phyloP scores from a whole-genome alignment of 2,113 vertebrate species.

The Lepus timidus region DNA sequence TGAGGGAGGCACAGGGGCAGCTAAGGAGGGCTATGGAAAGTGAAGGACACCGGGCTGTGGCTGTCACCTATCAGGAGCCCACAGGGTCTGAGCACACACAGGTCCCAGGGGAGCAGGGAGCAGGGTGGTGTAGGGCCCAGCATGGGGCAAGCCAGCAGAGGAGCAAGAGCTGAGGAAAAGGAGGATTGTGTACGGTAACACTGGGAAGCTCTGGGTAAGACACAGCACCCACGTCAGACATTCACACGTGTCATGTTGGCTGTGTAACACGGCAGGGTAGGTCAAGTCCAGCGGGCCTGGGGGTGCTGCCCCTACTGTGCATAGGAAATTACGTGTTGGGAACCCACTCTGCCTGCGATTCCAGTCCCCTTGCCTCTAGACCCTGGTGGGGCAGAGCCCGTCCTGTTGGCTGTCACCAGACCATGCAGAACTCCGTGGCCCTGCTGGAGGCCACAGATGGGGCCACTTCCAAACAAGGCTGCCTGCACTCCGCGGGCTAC shows the following conservation, averaged over 20 bases:
- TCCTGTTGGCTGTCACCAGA: not conserved
- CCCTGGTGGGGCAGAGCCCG: rapidly evolving
- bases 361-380: not conserved
- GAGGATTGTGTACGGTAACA: not conserved
- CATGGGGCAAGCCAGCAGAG: not conserved
- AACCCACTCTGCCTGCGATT: not conserved
- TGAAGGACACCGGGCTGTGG: not conserved
- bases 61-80: not conserved
- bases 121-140: not conserved
- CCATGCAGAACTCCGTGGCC: not conserved
- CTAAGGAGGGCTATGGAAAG: not conserved
- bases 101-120: not conserved
- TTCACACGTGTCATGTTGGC: not conserved
- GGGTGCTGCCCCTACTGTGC: not conserved
- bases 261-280: not conserved
- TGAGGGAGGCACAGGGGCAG: too few relatives aligned
- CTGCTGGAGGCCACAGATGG: not conserved
- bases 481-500: constrained; percentile 67
- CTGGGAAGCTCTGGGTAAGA: not conserved
- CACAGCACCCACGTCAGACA: not conserved
- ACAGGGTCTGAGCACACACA: rapidly evolving
- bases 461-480: constrained; percentile 91
- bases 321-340: not conserved
- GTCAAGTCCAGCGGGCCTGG: rapidly evolving
- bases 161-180: not conserved